A percentile compares a stretch with the other conserved stretches of the same genome.
These are phyloP conservation scores for Pseudochirops corinnae DNA, from an alignment of 2,797 vertebrate species.

Conservation along the genomic window DNA sequence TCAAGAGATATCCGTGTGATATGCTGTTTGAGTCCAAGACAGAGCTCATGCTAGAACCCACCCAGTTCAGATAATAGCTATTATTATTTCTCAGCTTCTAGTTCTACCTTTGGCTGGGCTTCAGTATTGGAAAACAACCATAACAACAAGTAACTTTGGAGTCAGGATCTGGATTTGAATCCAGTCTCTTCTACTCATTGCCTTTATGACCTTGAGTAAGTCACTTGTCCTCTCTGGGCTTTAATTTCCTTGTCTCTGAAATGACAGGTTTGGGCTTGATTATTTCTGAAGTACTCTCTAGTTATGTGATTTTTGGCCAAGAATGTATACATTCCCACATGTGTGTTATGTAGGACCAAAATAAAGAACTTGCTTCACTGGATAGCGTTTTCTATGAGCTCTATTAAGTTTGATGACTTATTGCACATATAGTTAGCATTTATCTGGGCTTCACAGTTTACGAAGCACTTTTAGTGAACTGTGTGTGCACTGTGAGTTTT, in stretches of 20 bases:
- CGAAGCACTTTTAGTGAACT: not conserved
- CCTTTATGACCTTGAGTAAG: too few relatives aligned
- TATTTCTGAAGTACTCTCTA: too few relatives aligned
- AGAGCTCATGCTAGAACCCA: not conserved
- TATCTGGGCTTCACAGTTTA: not conserved
- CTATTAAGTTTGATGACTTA: slow-evolving; percentile 15
- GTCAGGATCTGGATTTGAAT: not conserved
- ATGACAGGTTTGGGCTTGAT: too few relatives aligned
- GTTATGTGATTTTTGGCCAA: slow-evolving; percentile 10
- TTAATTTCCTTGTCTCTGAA: too few relatives aligned
- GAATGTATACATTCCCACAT: not conserved
- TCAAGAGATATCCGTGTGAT: not conserved
- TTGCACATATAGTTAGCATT: slow-evolving; percentile 29
- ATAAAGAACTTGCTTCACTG: not conserved
- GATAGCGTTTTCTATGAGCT: slow-evolving; percentile 14
- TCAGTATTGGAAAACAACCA: not conserved
- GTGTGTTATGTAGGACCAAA: not conserved
- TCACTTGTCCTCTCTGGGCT: too few relatives aligned
- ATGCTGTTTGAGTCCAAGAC: slow-evolving; percentile 26
- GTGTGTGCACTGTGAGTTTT: not conserved
- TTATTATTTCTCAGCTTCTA: too few relatives aligned
- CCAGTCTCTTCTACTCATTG: too few relatives aligned
- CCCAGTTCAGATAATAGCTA: too few relatives aligned
- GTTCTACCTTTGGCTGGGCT: slow-evolving; percentile 21
- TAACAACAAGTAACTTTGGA: not conserved